Percentiles rank a stretch among this genome's conserved stretches.
These are phyloP conservation scores for Isotomurus palustris DNA, from an alignment of 2,888 invertebrate species.

Conservation along the genomic window DNA sequence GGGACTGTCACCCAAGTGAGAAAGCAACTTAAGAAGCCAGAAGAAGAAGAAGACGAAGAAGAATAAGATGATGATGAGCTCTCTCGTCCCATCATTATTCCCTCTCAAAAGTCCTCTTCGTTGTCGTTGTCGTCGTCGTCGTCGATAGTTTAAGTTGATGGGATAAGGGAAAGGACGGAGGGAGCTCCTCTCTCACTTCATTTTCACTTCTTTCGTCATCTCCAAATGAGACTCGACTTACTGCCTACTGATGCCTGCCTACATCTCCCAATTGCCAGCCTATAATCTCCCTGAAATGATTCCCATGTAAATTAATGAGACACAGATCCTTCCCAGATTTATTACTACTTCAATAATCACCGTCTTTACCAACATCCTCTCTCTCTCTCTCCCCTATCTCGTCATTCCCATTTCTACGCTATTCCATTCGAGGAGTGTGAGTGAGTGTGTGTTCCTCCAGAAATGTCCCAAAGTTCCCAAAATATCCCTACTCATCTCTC, in stretches of 20 bases:
- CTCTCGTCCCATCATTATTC: too few species aligned
- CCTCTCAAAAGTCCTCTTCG: too few species aligned
- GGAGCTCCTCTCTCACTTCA: constrained; percentile 6
- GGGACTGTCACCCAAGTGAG: too few species aligned
- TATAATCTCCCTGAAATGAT: constrained; percentile 37
- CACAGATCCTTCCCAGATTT: constrained; percentile 43
- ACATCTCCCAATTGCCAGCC: constrained; percentile 27
- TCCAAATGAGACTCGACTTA: constrained; percentile 35
- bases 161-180: not conserved
- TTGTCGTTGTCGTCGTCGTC: too few species aligned
- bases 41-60: too few species aligned
- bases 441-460: not conserved
- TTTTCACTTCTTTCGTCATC: constrained; percentile 8
- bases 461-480: not conserved
- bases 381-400: not conserved
- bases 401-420: not conserved
- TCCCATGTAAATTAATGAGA: constrained; percentile 44
- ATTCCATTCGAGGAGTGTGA: not conserved
- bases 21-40: too few species aligned
- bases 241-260: too few species aligned
- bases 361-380: too few species aligned
- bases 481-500: constrained; percentile 9
- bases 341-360: constrained; percentile 18
- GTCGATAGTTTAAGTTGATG: constrained; percentile 13
- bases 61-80: too few species aligned